Evolutionary conservation across 2,113 vertebrate species (phyloP), one percentile per base, ranked within the genome.

Genomic region (Mola mola): DNA sequence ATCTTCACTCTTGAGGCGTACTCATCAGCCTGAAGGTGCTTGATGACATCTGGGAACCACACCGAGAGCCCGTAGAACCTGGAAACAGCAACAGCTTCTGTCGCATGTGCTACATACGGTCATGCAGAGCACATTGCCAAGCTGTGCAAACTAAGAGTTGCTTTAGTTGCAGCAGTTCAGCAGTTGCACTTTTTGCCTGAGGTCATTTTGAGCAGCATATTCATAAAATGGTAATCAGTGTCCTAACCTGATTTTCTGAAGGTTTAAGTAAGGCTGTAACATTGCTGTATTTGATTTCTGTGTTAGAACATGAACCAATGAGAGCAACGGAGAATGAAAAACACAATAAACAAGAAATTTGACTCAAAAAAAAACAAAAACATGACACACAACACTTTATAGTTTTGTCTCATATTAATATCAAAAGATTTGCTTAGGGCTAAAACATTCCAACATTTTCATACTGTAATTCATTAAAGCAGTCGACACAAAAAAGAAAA

Each of bases 11-110:
- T 88, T 47, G 92, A 93, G 1, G 95, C 95, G 2, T 98, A 98
- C 52, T 96, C 93, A 0, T 98, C 94, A 0, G 93, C 94, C 80
- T 99, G 97, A 8, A 99, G 93, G 65, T 98, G 96, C 71, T 95
- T 98, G 85, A 99, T 99, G 82, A 99, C 96, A 9, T 99, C 96
- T 0, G 97, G 97, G 84, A 99, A 99, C 97, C 97, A 99, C 41
- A 99, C 96, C 5, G 96, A 98, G 68, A 99, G 90, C 4, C 97
- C 97, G 0, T 98, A 98, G 88, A 95, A 99, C 76, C 97, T 99
- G 93, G 34, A 58, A 17, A 78, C 26, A 43, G 9, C 6, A 29
- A 53, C 15, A 49, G 33, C 6, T 4, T 28, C n/a, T n/a, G n/a
- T n/a, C n/a, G n/a, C n/a, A n/a, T n/a, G n/a, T n/a, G n/a, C n/a